Conservation (phyloP, 1,140 invertebrate genomes). For the Cylas formicarius region DNA sequence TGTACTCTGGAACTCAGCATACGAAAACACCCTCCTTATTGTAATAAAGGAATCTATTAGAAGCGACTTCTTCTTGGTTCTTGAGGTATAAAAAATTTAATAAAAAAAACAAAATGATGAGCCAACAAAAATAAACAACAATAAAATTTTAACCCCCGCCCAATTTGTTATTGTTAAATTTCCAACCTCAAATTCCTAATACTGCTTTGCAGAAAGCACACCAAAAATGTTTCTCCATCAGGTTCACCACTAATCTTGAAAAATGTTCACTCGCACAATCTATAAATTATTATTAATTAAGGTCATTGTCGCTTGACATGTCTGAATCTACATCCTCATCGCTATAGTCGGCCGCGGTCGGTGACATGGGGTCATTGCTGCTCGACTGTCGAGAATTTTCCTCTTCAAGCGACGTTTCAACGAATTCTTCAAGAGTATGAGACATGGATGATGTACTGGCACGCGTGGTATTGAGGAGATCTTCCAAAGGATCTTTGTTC, state of each 20-base stretch:
- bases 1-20: no score
- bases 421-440: slow-evolving; percentile 28
- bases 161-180: no score
- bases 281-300: slow-evolving; percentile 27
- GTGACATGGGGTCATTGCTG: slow-evolving; percentile 39
- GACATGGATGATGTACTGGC: slow-evolving; percentile 26
- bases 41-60: no score
- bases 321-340: slow-evolving; percentile 43
- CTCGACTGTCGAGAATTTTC: slow-evolving; percentile 40
- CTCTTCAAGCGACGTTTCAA: slow-evolving; percentile 33
- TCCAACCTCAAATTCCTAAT: background rate
- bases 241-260: background rate
- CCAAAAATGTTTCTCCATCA: background rate
- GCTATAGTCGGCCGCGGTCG: slow-evolving; percentile 35
- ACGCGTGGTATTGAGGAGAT: slow-evolving; percentile 21
- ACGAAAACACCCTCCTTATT: no score
- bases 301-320: slow-evolving; percentile 37
- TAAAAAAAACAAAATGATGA: no score
- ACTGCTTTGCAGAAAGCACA: background rate
- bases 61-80: no score
- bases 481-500: slow-evolving; percentile 26
- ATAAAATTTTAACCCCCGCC: no score
- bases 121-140: no score
- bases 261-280: background rate
- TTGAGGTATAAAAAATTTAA: no score